Evolutionary conservation across 1,140 invertebrate genomes (phyloP).

Genomic region (Danaus plexippus): DNA sequence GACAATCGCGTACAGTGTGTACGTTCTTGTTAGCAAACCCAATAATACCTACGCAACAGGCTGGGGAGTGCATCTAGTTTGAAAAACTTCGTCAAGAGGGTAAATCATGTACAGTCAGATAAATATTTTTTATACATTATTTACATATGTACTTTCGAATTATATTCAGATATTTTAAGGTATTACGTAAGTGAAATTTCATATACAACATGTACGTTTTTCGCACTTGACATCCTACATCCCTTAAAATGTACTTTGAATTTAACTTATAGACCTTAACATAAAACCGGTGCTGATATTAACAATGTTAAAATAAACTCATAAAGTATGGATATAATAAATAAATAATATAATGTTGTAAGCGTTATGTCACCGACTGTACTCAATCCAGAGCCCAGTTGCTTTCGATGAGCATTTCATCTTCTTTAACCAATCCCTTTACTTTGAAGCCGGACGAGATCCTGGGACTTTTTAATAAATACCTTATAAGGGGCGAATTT

Average conservation of each 20-base stretch:
- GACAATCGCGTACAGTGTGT: constrained; percentile 23
- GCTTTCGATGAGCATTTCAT: constrained; percentile 53
- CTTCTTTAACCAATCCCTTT: constrained; percentile 52
- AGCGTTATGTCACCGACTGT: constrained; percentile 27
- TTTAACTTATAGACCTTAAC: too few relatives aligned
- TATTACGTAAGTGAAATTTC: too few relatives aligned
- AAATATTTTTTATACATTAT: constrained; percentile 12
- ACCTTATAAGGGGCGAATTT: constrained; percentile 29
- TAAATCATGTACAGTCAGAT: constrained; percentile 30
- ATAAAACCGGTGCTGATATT: too few relatives aligned
- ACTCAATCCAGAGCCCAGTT: constrained; percentile 40
- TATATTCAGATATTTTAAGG: too few relatives aligned
- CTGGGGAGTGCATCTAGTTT: constrained; percentile 53
- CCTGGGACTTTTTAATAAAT: constrained; percentile 48
- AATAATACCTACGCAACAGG: constrained; percentile 50
- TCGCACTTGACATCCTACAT: too few relatives aligned
- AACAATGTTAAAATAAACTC: too few relatives aligned
- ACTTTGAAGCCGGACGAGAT: constrained; percentile 45
- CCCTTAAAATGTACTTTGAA: too few relatives aligned
- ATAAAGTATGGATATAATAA: too few relatives aligned
- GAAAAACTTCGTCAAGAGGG: constrained; percentile 46
- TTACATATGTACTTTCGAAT: too few relatives aligned
- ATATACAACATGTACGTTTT: too few relatives aligned
- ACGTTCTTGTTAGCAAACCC: constrained; percentile 50
- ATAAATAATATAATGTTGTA: neutral